Base-by-base conservation (phyloP, 2,888 invertebrate species). In the Microctonus hyperodae region DNA sequence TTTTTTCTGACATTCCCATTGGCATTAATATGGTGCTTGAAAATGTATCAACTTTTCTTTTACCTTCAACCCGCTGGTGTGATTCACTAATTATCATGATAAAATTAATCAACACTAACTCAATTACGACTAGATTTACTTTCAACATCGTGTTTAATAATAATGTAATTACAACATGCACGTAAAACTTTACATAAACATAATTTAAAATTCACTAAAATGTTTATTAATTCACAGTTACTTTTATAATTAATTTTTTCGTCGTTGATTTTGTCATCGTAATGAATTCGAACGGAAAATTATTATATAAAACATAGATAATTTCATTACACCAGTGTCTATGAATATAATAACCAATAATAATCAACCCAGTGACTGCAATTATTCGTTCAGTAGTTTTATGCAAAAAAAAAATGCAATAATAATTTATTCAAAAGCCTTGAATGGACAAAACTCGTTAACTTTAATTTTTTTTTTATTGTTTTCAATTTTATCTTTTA, bases 101-200 rank as follows among this genome's bases (percentile, higher is more conserved):
- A 57, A 6, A 28, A 62, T 67, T 70, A 68, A 56, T 60, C 35
- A 75, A 64, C 53, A 74, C 69, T 62, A 80, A 69, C 68, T 77
- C 60, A 57, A 77, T 71, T 64, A 77, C 70, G 76, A 81, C 75
- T 77, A 79, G 75, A 76, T 76, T 76, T 69, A 78, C 76, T 76
- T 73, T 72, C 69, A 71, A 71, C 69, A 68, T 74, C 75, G 76
- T 80, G 31, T 55, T 55, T 25, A n/a, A 5, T n/a, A 31, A 28
- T 55, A 31, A 51, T n/a, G 13, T 55, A 33, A 16, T n/a, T 33
- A 16, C 28, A 7, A 69, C 62, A 37, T 11, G 37, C 60, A 23
- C 22, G 35, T 57, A 66, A 50, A 58, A 7, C 20, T 22, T 40
- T 44, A 35, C 20, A 22, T 51, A 35, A 23, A 20, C 25, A n/a